Evolutionary conservation across 2,113 vertebrate species (phyloP), one percentile per base, ranked within the genome.

Genomic region (Steatornis caripensis): DNA sequence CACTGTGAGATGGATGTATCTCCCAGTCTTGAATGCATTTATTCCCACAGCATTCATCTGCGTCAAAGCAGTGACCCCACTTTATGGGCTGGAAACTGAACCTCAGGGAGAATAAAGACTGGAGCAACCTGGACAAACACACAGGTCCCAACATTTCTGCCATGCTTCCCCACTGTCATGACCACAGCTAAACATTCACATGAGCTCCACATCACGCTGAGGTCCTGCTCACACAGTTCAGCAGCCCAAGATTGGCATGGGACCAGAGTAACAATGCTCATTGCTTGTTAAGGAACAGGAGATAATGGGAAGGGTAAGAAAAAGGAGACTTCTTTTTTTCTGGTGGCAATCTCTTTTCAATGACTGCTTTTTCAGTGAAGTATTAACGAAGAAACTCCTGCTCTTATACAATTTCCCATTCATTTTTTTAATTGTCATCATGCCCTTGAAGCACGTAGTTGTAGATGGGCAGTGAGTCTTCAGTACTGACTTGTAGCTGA

Each of bases 171-270:
- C 62, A 3, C 60, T 46, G 53, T 55, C 27, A 55, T 15, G 60
- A 74, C 19, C 30, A 46, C 53, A 51, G 21, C 12, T 79, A 57
- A 60, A 72, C 48, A 24, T 32, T 68, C 53, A 62, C 34, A 23
- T 20, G 36, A 55, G 23, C 29, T 55, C 9, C 37, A 11, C 21
- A 36, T 43, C 29, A 8, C 20, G 18, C 41, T 34, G 34, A 57
- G 61, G 43, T 76, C 29, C 46, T 62, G 54, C 23, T 90, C 49
- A 43, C 29, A 41, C 14, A 37, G 15, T 41, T 72, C 36, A 12
- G 17, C 29, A 34, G 29, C 22, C 60, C 0, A 0, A 46, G 53
- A 29, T 4, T 5, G 5, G 46, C 2, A 0, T 54, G 36, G 36
- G 46, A 77, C 58, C 70, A 61, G 9, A 61, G 51, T 19, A 19